Evolutionary conservation across 2,113 vertebrate species (phyloP), one percentile per base, ranked within the genome.

Genomic region (Xenopus borealis): DNA sequence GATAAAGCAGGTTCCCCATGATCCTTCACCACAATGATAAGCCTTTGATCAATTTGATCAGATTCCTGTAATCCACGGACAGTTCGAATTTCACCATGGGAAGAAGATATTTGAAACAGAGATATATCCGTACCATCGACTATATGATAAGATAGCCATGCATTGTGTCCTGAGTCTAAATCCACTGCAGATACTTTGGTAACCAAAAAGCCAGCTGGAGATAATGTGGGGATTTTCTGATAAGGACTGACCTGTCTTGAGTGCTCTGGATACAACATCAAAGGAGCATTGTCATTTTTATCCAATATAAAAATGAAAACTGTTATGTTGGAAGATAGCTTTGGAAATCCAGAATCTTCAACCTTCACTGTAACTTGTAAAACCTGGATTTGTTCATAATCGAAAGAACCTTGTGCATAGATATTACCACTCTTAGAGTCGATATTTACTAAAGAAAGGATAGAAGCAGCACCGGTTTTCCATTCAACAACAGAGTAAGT

Each of bases 181-280:
- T 95, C 94, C 84, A 95, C 90, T 0, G 94, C 95, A 47, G 93
- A 91, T 87, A 96, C 90, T 81, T 95, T 96, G 27, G 93, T 92
- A 73, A 95, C 90, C 81, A 95, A 82, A 78, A 91, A 91, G 67
- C 94, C 94, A 0, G 86, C 77, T 75, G 94, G 91, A 59, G 88
- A 89, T 46, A 90, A 91, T 19, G 88, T 87, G 0, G 92, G 89
- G 69, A 94, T 87, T 61, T 78, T 89, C 77, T 94, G 92, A 3
- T 88, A 87, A 68, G 83, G 81, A 0, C 71, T 83, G 33, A 81
- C 59, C 0, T 92, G 89, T 18, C 81, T 70, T n/a, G 83, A 85
- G 0, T 85, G 80, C 46, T 77, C 83, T 17, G 93, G 94, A 75
- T 94, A 84, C 79, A 95, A 82, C 74, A 96, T 90, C 18, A 86